These are phyloP conservation scores for Drosophila sulfurigaster DNA, from an alignment of 1,140 invertebrate species.

Conservation along the genomic window DNA sequence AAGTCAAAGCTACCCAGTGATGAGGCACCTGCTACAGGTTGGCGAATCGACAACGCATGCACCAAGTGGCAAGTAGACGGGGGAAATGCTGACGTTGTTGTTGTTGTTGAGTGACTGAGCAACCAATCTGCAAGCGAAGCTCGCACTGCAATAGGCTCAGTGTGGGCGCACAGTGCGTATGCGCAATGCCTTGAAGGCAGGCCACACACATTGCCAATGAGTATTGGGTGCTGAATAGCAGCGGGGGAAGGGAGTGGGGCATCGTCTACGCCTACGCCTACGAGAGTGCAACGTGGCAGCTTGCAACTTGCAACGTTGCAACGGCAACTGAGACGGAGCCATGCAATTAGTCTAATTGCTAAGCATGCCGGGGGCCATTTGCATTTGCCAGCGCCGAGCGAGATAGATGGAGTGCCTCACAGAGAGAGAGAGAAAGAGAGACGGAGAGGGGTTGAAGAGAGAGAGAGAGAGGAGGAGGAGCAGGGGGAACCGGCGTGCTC, in stretches of 20 bases:
- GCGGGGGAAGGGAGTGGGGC: not conserved
- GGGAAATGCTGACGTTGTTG: conserved; percentile 9
- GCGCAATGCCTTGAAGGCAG: conserved; percentile 55
- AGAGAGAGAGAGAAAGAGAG: conserved; percentile 28
- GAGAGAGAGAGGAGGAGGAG: not conserved
- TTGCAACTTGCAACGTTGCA: not conserved
- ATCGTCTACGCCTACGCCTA: conserved; percentile 30
- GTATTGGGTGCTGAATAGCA: not conserved
- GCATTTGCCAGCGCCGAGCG: conserved; percentile 58
- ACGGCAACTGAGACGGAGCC: conserved; percentile 41
- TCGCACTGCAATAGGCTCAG: conserved; percentile 71
- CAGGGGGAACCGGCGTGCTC: conserved; percentile 6
- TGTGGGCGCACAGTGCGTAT: conserved; percentile 70
- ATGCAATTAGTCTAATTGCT: conserved; percentile 82
- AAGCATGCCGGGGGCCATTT: conserved; percentile 72
- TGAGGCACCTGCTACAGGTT: not conserved
- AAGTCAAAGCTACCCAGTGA: conserved; percentile 6
- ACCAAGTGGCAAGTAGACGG: conserved; percentile 20
- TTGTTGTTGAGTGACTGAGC: conserved; percentile 46
- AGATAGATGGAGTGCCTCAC: not conserved
- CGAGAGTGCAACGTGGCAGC: not conserved
- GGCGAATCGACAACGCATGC: conserved; percentile 11
- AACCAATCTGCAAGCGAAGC: conserved; percentile 73
- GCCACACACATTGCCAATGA: conserved; percentile 25
- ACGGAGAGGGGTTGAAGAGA: not conserved